Evolutionary conservation across 1,140 invertebrate species (phyloP).

Genomic region (Medauroidea extradentata): DNA sequence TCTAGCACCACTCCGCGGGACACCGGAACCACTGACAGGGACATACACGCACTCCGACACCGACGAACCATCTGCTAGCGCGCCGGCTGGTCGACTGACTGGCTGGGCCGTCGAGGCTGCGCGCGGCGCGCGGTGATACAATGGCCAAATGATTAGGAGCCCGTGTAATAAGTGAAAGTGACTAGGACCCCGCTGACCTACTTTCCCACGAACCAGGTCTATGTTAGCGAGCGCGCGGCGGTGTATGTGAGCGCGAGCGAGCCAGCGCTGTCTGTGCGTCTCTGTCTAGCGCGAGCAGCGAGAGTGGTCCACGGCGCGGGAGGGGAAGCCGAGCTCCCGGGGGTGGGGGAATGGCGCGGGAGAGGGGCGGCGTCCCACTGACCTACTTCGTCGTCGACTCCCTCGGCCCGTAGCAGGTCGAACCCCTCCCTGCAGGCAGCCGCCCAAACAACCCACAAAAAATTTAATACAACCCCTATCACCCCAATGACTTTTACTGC

Average conservation of each 20-base stretch:
- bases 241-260: constrained; percentile 2
- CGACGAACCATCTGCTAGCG: constrained; percentile 23
- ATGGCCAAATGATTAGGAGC: constrained; percentile 55
- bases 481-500: no score
- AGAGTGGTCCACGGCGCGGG: constrained; percentile 21
- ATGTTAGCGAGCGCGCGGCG: constrained; percentile 47
- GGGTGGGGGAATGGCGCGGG: constrained; percentile 36
- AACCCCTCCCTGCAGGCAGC: not conserved
- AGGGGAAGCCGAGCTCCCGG: constrained; percentile 31
- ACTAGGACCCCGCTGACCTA: constrained; percentile 52
- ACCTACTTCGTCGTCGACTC: constrained; percentile 46
- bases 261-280: not conserved
- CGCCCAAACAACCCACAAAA: not conserved
- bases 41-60: constrained; percentile 20
- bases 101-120: no score
- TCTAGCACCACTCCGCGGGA: no score
- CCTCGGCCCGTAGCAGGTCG: no score
- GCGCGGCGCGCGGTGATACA: constrained; percentile 45
- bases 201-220: constrained; percentile 62
- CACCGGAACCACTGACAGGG: constrained; percentile 16
- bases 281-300: constrained; percentile 17
- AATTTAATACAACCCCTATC: no score
- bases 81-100: not conserved
- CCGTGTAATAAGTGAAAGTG: constrained; percentile 66
- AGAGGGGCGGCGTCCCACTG: constrained; percentile 59